Conservation (phyloP, 2,113 vertebrate species). For the Mohoua ochrocephala region DNA sequence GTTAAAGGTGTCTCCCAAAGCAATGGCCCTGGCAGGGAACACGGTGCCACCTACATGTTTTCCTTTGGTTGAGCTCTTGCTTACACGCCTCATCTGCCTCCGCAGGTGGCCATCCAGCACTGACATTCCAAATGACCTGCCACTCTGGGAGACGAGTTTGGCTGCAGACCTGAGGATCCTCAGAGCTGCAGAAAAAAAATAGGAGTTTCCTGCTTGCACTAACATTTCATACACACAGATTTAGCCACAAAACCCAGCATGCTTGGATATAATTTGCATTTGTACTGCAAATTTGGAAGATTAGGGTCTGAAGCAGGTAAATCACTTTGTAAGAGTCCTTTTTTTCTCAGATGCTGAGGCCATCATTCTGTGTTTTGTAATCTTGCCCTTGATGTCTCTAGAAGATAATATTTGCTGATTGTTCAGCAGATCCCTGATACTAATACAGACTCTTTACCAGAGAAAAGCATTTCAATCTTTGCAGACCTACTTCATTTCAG, state of each 20-base stretch:
- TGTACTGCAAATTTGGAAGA: background rate
- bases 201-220: background rate
- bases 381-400: background rate
- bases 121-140: background rate
- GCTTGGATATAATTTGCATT: background rate
- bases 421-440: background rate
- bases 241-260: background rate
- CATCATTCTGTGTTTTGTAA: background rate
- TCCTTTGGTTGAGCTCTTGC: background rate
- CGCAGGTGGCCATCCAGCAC: background rate
- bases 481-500: background rate
- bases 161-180: background rate
- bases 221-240: background rate
- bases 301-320: background rate
- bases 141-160: background rate
- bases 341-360: background rate
- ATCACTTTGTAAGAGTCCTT: background rate
- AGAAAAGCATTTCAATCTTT: background rate
- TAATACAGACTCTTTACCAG: fast-evolving
- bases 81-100: background rate
- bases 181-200: background rate
- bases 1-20: background rate
- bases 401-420: background rate
- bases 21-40: background rate
- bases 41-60: fast-evolving